phyloP scores from a whole-genome alignment of 1,140 invertebrate genomes.

The Cephus cinctus region DNA sequence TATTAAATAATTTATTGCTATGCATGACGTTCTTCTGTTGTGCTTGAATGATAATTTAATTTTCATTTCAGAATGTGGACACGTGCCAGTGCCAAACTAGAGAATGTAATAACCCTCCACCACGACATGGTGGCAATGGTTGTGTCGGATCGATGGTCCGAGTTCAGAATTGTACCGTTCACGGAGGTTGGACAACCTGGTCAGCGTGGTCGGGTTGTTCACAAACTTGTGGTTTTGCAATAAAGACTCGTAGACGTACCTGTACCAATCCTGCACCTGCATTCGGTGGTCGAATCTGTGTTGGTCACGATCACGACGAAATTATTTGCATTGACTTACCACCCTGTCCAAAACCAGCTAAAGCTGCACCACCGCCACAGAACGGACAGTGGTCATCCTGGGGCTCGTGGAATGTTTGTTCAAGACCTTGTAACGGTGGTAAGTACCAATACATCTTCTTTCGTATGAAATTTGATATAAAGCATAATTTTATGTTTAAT shows the following conservation, averaged over 20 bases:
- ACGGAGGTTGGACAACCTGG: conserved; percentile 88
- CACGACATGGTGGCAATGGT: conserved; percentile 70
- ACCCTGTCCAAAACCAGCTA: conserved; percentile 69
- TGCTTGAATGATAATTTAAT: neutral
- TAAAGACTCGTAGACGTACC: conserved; percentile 74
- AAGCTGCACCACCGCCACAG: conserved; percentile 59
- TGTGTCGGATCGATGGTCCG: conserved; percentile 62
- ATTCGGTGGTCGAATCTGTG: conserved; percentile 80
- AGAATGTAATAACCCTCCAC: conserved; percentile 80
- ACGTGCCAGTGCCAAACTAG: conserved; percentile 77
- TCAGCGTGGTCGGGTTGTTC: conserved; percentile 85
- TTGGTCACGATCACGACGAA: conserved; percentile 75
- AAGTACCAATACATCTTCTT: conserved; percentile 26
- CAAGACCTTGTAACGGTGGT: conserved; percentile 59
- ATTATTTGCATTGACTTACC: conserved; percentile 76
- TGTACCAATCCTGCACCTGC: conserved; percentile 82
- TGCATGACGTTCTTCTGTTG: too few relatives aligned
- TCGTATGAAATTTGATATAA: neutral
- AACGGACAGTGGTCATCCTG: conserved; percentile 76
- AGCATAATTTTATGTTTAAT: neutral
- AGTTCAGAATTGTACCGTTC: conserved; percentile 76
- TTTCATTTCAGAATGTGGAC: conserved; percentile 47
- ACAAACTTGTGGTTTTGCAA: conserved; percentile 72
- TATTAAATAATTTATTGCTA: neutral
- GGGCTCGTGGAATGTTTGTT: conserved; percentile 70